These are phyloP conservation scores for Siniperca scherzeri DNA, from an alignment of 2,797 vertebrate species.

Conservation along the genomic window DNA sequence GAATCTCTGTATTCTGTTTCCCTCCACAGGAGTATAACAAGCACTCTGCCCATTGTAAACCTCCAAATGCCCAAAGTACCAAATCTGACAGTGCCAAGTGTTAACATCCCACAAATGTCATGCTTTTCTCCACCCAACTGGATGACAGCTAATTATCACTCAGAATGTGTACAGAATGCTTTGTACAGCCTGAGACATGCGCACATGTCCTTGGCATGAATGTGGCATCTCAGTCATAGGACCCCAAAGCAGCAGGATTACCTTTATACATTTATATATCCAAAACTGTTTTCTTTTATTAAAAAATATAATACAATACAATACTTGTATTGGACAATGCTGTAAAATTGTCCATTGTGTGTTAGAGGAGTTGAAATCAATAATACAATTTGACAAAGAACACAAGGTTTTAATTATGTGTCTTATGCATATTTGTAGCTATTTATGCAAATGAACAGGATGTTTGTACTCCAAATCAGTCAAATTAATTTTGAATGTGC, in stretches of 20 bases:
- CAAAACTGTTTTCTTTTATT: not conserved
- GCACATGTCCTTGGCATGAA: constrained; percentile 90
- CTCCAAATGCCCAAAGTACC: constrained; percentile 94
- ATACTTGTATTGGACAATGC: not conserved
- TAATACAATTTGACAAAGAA: not conserved
- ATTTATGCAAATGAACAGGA: not conserved
- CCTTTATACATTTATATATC: not conserved
- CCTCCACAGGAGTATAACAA: constrained; percentile 96
- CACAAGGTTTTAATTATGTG: not conserved
- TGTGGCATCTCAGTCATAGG: not conserved
- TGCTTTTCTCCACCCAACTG: constrained; percentile 95
- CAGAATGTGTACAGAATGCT: constrained; percentile 95
- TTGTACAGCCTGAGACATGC: constrained; percentile 86
- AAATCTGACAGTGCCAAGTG: constrained; percentile 91
- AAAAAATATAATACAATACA: not conserved
- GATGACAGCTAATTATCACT: constrained; percentile 94
- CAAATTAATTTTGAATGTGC: not conserved
- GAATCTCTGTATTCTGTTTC: constrained; percentile 85
- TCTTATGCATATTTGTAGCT: not conserved
- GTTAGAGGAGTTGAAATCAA: not conserved
- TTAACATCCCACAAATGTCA: constrained; percentile 96
- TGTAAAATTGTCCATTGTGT: not conserved
- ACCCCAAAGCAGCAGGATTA: not conserved
- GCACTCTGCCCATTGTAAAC: constrained; percentile 97
- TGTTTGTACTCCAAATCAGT: not conserved